These are phyloP conservation scores for Parnassius smintheus DNA, from an alignment of 2,888 invertebrate genomes.

Conservation along the genomic window DNA sequence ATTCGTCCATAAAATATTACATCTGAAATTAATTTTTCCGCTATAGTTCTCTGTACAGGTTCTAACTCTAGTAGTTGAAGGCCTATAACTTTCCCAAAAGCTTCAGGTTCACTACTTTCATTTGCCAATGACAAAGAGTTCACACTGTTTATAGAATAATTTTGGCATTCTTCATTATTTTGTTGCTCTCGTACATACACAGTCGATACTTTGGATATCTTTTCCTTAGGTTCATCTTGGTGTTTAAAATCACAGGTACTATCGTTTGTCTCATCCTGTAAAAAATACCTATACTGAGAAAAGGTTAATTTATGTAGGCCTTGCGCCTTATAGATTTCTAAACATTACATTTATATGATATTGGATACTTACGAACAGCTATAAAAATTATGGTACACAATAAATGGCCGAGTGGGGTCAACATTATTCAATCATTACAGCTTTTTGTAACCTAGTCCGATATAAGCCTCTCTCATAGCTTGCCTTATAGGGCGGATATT, in stretches of 20 bases:
- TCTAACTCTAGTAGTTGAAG: constrained; percentile 4
- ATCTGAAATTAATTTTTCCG: constrained; percentile 11
- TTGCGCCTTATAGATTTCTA: too few species aligned
- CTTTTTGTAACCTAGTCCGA: too few species aligned
- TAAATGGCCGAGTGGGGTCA: too few species aligned
- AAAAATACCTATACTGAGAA: not conserved
- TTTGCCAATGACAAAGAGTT: not conserved
- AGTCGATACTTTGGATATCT: not conserved
- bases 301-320: too few species aligned
- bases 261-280: too few species aligned
- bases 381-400: too few species aligned
- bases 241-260: not conserved
- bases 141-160: not conserved
- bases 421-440: too few species aligned
- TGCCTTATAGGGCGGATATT: too few species aligned
- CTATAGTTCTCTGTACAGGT: constrained; percentile 2
- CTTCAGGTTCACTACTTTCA: constrained; percentile 4
- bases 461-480: too few species aligned
- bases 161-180: not conserved
- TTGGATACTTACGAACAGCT: too few species aligned
- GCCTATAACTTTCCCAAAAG: constrained; percentile 5
- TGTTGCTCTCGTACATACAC: not conserved
- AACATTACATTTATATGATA: too few species aligned
- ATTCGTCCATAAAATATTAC: constrained; percentile 9
- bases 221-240: constrained; percentile 5